A percentile compares a stretch with the other conserved stretches of the same genome.
Conservation (phyloP, 2,113 vertebrate genomes). For the Colossoma macropomum region DNA sequence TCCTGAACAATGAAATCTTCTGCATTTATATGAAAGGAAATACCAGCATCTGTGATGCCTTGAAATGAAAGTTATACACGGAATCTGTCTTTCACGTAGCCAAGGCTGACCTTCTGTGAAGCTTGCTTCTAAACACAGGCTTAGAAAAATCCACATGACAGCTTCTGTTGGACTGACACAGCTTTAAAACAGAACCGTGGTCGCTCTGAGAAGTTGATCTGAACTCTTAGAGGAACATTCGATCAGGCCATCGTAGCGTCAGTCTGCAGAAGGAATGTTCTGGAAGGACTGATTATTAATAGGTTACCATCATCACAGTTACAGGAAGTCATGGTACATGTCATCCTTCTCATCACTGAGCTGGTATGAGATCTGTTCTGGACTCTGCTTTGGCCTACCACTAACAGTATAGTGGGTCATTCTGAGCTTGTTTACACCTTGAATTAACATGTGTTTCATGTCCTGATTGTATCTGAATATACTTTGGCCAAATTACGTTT, state of each 20-base stretch:
- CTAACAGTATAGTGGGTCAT: neutral
- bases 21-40: conserved; percentile 32
- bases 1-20: conserved; percentile 39
- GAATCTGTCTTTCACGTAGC: conserved; percentile 40
- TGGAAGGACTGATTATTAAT: conserved; percentile 28
- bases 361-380: conserved; percentile 12
- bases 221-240: conserved; percentile 9
- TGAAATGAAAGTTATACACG: conserved; percentile 57
- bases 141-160: neutral
- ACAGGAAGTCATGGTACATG: conserved; percentile 5
- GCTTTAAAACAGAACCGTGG: neutral
- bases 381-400: conserved; percentile 20
- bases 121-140: conserved; percentile 30
- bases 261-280: neutral
- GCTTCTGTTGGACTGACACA: conserved; percentile 23
- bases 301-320: conserved; percentile 14
- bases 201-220: conserved; percentile 6
- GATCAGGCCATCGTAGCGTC: conserved; percentile 18
- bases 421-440: too few species aligned
- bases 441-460: too few species aligned
- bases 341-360: conserved; percentile 19
- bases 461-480: too few species aligned
- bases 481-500: too few species aligned
- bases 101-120: conserved; percentile 56
- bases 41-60: conserved; percentile 81